phyloP scores from a whole-genome alignment of 2,113 vertebrate species.

The Danionella cerebrum region DNA sequence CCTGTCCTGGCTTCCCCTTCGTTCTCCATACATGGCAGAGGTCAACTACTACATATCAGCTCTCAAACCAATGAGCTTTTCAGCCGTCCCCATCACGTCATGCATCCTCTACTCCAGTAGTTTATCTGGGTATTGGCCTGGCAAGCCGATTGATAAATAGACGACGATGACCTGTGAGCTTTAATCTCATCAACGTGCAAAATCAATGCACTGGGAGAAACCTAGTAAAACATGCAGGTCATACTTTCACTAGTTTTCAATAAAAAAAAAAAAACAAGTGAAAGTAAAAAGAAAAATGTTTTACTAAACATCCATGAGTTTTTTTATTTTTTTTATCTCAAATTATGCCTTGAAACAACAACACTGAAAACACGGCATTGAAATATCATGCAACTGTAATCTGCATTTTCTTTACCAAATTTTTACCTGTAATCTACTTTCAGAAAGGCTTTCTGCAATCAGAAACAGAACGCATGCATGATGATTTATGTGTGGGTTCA shows the following conservation, averaged over 20 bases:
- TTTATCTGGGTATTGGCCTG: neutral
- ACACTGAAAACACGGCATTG: too few species aligned
- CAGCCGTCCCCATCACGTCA: neutral
- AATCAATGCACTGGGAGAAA: conserved; percentile 19
- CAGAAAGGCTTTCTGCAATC: too few species aligned
- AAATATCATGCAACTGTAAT: too few species aligned
- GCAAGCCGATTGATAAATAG: conserved; percentile 16
- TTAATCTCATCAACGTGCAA: conserved; percentile 9
- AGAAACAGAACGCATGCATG: too few species aligned
- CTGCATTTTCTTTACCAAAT: too few species aligned
- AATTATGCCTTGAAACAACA: too few species aligned
- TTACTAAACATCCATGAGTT: too few species aligned
- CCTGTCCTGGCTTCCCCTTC: conserved; percentile 27
- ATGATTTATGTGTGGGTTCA: too few species aligned
- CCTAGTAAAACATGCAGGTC: neutral
- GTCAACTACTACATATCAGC: conserved; percentile 29
- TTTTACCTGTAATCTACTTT: too few species aligned
- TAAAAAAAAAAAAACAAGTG: neutral
- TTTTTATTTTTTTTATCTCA: too few species aligned
- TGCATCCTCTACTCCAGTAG: neutral
- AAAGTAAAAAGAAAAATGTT: too few species aligned
- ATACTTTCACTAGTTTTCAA: neutral
- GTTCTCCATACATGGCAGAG: conserved; percentile 38
- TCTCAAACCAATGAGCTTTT: neutral
- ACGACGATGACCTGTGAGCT: conserved; percentile 18